Evolutionary conservation across 2,113 vertebrate species (phyloP).

Genomic region (Corythoichthys haematopterus): DNA sequence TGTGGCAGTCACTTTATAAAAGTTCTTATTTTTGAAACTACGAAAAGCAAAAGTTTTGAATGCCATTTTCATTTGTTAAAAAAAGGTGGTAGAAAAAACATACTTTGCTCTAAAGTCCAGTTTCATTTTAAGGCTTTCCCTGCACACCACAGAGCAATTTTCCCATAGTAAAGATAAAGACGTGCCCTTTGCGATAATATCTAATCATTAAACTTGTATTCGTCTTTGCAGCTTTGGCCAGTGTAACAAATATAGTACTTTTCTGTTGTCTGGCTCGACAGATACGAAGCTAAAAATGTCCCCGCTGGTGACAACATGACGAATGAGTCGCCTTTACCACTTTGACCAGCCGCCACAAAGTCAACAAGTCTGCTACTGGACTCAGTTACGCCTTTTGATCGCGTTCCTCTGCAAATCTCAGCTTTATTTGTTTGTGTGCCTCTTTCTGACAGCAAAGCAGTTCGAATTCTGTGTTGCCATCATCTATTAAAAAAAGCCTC

Average conservation of each 20-base stretch:
- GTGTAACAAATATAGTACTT: neutral
- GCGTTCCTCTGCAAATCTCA: neutral
- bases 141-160: neutral
- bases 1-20: too few species aligned
- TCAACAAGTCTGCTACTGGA: neutral
- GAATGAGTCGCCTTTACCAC: neutral
- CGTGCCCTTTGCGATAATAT: neutral
- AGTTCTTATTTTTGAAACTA: too few species aligned
- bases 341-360: neutral
- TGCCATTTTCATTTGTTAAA: too few species aligned
- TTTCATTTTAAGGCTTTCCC: neutral
- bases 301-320: neutral
- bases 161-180: neutral
- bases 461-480: neutral
- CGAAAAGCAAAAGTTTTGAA: too few species aligned
- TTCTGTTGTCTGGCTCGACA: neutral
- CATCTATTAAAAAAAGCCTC: neutral
- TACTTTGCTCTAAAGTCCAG: too few species aligned
- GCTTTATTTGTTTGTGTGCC: neutral
- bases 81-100: too few species aligned
- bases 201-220: neutral
- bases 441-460: neutral
- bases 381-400: neutral
- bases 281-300: neutral
- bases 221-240: neutral